These are phyloP conservation scores for Trichogramma pretiosum DNA, from an alignment of 1,140 invertebrate genomes.

Conservation along the genomic window DNA sequence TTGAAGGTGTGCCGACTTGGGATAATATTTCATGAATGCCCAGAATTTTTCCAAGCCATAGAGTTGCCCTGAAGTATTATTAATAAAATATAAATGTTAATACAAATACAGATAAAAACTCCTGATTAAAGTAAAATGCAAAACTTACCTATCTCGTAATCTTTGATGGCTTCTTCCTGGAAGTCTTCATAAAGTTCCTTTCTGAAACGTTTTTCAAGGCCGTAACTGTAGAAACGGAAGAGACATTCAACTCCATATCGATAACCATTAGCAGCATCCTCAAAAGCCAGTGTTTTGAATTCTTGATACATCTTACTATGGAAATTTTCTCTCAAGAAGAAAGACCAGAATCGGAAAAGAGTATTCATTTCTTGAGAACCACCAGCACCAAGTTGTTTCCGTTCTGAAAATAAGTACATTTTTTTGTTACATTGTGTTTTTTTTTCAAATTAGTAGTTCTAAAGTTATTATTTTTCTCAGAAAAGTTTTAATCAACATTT, in stretches of 20 bases:
- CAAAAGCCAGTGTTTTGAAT: conserved; percentile 80
- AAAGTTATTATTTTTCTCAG: conserved; percentile 77
- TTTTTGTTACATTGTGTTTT: too few relatives aligned
- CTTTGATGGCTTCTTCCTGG: conserved; percentile 84
- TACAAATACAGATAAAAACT: too few relatives aligned
- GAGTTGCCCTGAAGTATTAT: conserved; percentile 81
- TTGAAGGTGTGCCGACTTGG: conserved; percentile 65
- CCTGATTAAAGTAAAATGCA: conserved; percentile 9
- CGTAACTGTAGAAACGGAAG: conserved; percentile 98
- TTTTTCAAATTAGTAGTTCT: too few relatives aligned
- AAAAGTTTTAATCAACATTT: conserved; percentile 20
- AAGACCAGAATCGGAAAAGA: conserved; percentile 97
- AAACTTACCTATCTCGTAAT: conserved; percentile 72
- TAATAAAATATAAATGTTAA: too few relatives aligned
- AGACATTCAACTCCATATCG: conserved; percentile 91
- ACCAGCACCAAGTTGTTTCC: conserved; percentile 84
- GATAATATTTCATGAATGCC: conserved; percentile 95
- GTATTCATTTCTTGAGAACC: conserved; percentile 96
- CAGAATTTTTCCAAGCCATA: conserved; percentile 99
- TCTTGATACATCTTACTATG: conserved; percentile 98
- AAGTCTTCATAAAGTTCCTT: conserved; percentile 91
- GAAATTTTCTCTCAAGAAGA: conserved; percentile 97
- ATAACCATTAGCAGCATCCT: conserved; percentile 86
- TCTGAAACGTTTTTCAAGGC: conserved; percentile 90
- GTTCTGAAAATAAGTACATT: conserved; percentile 50